Percentiles rank a stretch among this genome's conserved stretches.
phyloP scores from a whole-genome alignment of 2,888 invertebrate species.

The Drosophila buzzatii region DNA sequence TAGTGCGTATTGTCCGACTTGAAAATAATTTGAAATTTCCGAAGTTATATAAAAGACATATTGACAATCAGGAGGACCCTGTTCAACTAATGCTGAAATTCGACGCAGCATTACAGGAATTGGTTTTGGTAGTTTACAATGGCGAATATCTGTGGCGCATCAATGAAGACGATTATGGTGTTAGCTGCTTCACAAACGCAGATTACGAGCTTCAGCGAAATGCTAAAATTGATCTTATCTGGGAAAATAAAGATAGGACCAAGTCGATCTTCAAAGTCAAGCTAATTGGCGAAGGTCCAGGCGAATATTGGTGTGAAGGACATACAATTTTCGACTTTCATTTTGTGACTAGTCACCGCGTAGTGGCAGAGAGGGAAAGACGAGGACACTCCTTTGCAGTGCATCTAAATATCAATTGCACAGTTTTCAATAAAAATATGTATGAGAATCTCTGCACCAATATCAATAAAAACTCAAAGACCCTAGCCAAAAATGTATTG shows the following conservation, averaged over 20 bases:
- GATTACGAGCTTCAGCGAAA: conserved; percentile 86
- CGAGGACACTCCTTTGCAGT: conserved; percentile 81
- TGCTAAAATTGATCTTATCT: conserved; percentile 84
- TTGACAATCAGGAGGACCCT: conserved; percentile 27
- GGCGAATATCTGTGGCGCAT: conserved; percentile 86
- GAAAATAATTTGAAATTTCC: conserved; percentile 26
- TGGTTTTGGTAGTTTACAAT: conserved; percentile 87
- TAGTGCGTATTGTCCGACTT: conserved; percentile 33
- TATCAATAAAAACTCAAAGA: conserved; percentile 49
- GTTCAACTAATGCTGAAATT: conserved; percentile 68
- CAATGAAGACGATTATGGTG: conserved; percentile 80
- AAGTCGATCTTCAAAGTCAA: conserved; percentile 86
- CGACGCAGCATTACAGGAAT: conserved; percentile 50
- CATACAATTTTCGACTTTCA: conserved; percentile 86
- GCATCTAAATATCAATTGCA: conserved; percentile 74
- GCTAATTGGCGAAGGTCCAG: conserved; percentile 86
- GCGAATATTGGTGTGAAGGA: conserved; percentile 89
- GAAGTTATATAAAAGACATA: conserved; percentile 54
- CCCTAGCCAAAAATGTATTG: conserved; percentile 44
- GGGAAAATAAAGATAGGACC: conserved; percentile 71
- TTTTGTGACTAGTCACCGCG: conserved; percentile 86
- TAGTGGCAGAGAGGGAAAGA: conserved; percentile 85
- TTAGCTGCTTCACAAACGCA: conserved; percentile 88
- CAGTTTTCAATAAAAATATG: conserved; percentile 7
- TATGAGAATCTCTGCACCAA: conserved; percentile 22